Base-by-base conservation (phyloP, 1,140 invertebrate species). In the Penaeus vannamei region DNA sequence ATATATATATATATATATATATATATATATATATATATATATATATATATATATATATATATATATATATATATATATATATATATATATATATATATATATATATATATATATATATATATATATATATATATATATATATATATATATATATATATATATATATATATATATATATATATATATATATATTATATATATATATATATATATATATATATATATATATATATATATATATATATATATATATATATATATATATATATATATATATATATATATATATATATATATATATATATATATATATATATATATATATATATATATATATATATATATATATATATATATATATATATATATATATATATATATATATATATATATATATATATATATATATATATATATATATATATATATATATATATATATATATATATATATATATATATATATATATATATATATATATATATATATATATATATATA, bases 131-230 rank as follows among this genome's bases (percentile, higher is more conserved):
- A 19, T 0, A 72, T 72, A 26, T 8, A n/a, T 1, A 3, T 32
- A 72, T 72, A n/a, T n/a, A 8, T 14, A 23, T 23, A 23, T 23
- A 23, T n/a, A 72, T 36, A 26, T n/a, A 23, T n/a, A n/a, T 8
- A 22, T n/a, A 72, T 72, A 72, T 72, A 72, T 72, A 72, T 72
- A 72, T 72, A 72, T 72, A 29, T 72, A 72, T 29, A 72, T 72
- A 72, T 72, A 72, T 72, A 72, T 72, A 26, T 72, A 72, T 72
- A 66, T 72, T 72, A 72, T 72, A 72, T 72, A 72, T 72, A 72
- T 72, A 69, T 23, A 72, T 72, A n/a, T 72, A 80, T 46, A 42
- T 46, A 80, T 46, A 80, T 42, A 80, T 42, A 80, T 42, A 80
- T 42, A 80, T 42, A 80, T 36, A 80, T 42, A 80, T 42, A 80